phyloP scores from a whole-genome alignment of 2,113 vertebrate genomes.

The Typhlomys cinereus region DNA sequence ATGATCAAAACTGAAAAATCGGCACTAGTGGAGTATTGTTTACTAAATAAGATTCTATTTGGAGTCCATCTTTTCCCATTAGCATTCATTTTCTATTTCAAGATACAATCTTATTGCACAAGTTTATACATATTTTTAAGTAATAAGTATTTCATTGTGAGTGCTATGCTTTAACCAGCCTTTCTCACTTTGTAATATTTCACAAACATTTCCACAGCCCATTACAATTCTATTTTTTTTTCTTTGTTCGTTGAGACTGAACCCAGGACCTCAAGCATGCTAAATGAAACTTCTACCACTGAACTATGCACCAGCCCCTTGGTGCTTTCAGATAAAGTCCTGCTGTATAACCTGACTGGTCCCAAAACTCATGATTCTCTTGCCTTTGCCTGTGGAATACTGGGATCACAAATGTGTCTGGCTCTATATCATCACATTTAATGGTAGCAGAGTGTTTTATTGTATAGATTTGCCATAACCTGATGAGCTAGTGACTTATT shows the following conservation, averaged over 20 bases:
- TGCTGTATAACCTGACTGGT: background rate
- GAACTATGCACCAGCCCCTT: background rate
- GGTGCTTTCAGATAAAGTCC: background rate
- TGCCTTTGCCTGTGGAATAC: background rate
- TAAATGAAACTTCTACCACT: background rate
- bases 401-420: background rate
- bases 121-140: background rate
- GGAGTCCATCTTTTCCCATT: background rate
- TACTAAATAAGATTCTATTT: background rate
- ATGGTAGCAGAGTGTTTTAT: background rate
- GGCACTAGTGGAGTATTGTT: background rate
- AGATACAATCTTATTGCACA: background rate
- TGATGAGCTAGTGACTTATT: background rate
- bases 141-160: background rate
- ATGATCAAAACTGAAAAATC: background rate
- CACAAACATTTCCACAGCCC: background rate
- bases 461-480: background rate
- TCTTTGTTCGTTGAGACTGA: background rate
- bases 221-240: background rate
- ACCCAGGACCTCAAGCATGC: background rate
- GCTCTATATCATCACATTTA: slow-evolving; percentile 6
- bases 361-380: background rate
- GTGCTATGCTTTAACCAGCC: background rate
- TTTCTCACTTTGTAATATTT: background rate
- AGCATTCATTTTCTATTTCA: background rate